These are phyloP conservation scores for Sinocyclocheilus anshuiensis DNA, from an alignment of 2,113 vertebrate species.

Conservation along the genomic window DNA sequence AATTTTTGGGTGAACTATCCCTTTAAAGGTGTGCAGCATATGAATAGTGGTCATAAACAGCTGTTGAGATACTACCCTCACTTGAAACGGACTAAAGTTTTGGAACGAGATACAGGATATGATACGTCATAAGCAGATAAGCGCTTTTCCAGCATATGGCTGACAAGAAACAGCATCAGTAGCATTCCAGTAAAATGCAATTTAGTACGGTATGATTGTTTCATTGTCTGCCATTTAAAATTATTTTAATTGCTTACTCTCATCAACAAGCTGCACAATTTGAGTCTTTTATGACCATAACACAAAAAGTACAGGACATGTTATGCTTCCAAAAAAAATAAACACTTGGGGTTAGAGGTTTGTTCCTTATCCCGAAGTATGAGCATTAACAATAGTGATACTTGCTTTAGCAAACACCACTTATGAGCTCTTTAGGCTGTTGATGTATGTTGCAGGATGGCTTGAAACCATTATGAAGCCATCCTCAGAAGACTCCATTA, in stretches of 20 bases:
- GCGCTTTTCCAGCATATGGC: background rate
- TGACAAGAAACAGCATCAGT: background rate
- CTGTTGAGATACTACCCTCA: background rate
- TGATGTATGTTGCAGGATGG: background rate
- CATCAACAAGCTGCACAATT: background rate
- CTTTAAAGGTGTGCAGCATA: too few species aligned
- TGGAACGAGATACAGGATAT: background rate
- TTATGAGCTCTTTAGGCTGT: background rate
- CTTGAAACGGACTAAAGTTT: background rate
- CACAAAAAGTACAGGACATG: background rate
- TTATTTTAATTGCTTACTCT: background rate
- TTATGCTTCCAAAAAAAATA: too few species aligned
- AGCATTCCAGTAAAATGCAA: background rate
- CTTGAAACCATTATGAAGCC: background rate
- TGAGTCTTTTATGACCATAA: background rate
- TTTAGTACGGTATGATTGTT: background rate
- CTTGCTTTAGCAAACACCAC: background rate
- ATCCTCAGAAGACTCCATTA: conserved; percentile 4
- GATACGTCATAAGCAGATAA: background rate
- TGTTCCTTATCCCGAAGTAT: background rate
- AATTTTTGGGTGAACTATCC: too few species aligned
- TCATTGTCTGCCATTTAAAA: background rate
- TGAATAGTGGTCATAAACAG: background rate
- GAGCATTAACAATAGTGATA: background rate
- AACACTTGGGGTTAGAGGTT: background rate